These are phyloP conservation scores for Acheta domesticus DNA, from an alignment of 2,888 invertebrate genomes.

Conservation along the genomic window DNA sequence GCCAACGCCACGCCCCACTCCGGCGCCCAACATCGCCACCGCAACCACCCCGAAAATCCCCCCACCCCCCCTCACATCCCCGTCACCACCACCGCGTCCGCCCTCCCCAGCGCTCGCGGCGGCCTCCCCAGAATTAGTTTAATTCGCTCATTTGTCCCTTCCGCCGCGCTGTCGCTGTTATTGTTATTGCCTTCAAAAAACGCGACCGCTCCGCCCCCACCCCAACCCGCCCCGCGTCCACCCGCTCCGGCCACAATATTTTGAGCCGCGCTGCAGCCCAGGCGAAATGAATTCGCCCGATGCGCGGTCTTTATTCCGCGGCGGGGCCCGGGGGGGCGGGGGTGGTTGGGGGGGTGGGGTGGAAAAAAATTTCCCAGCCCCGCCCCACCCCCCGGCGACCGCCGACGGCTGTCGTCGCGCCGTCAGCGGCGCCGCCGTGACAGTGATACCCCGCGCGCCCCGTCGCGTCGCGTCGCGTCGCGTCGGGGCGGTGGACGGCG, in stretches of 20 bases:
- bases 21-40: no score
- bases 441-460: neutral
- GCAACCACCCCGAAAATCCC: no score
- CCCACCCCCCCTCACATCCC: neutral
- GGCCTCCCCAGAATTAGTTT: neutral
- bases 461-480: neutral
- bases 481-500: neutral
- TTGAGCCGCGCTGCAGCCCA: neutral
- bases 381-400: neutral
- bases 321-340: neutral
- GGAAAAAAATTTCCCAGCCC: neutral
- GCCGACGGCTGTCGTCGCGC: neutral
- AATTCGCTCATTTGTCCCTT: constrained; percentile 18
- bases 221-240: neutral
- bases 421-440: neutral
- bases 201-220: neutral
- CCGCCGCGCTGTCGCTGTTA: constrained; percentile 18
- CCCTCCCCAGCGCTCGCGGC: no score
- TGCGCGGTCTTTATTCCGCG: constrained; percentile 8
- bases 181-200: constrained; percentile 18
- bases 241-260: neutral
- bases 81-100: neutral
- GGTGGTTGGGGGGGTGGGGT: neutral
- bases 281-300: neutral
- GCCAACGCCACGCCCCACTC: no score